Evolutionary conservation across 2,888 invertebrate genomes (phyloP).

Genomic region (Agonum fuliginosum): DNA sequence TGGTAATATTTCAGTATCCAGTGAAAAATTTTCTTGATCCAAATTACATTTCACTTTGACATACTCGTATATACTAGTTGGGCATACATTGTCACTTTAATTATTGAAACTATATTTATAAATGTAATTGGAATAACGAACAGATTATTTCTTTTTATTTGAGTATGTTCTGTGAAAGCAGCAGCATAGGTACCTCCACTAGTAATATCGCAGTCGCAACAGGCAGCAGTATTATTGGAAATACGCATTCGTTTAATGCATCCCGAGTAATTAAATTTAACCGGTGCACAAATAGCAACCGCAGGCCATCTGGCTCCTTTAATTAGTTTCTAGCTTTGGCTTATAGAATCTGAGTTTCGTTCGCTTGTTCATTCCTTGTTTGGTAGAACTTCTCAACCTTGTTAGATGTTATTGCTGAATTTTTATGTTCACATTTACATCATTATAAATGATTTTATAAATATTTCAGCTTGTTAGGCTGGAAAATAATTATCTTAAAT

Average conservation of each 20-base stretch:
- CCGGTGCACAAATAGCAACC: slow-evolving; percentile 20
- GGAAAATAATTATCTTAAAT: too few relatives aligned
- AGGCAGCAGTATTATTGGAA: slow-evolving; percentile 56
- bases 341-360: slow-evolving; percentile 13
- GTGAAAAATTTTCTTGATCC: too few relatives aligned
- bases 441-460: neutral
- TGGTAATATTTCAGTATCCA: too few relatives aligned
- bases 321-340: slow-evolving; percentile 40
- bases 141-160: neutral
- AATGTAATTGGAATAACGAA: too few relatives aligned
- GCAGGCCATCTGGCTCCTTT: slow-evolving; percentile 31
- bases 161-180: too few relatives aligned
- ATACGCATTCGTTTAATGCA: slow-evolving; percentile 39
- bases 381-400: slow-evolving; percentile 14
- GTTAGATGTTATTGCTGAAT: neutral
- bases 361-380: too few relatives aligned
- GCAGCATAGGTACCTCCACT: too few relatives aligned
- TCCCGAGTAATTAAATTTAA: slow-evolving; percentile 37
- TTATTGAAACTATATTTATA: too few relatives aligned
- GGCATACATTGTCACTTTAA: too few relatives aligned
- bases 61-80: too few relatives aligned
- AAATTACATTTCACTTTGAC: too few relatives aligned
- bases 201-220: neutral
- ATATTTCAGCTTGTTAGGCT: neutral
- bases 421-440: slow-evolving; percentile 1